Conservation (phyloP, 1,140 invertebrate species). For the Heliconius hermathena region DNA sequence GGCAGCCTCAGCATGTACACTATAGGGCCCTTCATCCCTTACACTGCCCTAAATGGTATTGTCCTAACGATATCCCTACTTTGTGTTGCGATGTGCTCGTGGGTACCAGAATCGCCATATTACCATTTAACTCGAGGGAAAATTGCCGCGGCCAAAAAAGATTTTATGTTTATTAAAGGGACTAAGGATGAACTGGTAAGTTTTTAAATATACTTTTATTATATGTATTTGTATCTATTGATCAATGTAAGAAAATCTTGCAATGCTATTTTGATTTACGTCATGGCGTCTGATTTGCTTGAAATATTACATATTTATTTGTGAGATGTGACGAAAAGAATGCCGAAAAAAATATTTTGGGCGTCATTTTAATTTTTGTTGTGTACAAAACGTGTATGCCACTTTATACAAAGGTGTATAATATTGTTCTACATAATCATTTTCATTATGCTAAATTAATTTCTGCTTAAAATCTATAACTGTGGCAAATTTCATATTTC, state of each 20-base stretch:
- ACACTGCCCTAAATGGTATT: conserved; percentile 77
- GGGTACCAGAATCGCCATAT: conserved; percentile 91
- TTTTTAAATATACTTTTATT: not conserved
- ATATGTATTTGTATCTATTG: not conserved
- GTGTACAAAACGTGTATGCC: too few relatives aligned
- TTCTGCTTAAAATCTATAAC: too few relatives aligned
- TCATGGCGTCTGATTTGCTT: not conserved
- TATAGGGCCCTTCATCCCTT: conserved; percentile 83
- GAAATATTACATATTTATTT: too few relatives aligned
- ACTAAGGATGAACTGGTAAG: conserved; percentile 67
- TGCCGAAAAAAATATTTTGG: too few relatives aligned
- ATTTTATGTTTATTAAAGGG: conserved; percentile 73
- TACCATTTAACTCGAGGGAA: conserved; percentile 84
- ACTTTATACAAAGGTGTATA: too few relatives aligned
- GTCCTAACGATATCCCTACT: conserved; percentile 70
- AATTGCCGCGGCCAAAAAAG: conserved; percentile 71
- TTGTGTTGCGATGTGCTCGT: conserved; percentile 84
- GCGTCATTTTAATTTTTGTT: too few relatives aligned
- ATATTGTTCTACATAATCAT: too few relatives aligned
- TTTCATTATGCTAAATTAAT: too few relatives aligned
- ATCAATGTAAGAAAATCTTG: too few relatives aligned
- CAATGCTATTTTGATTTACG: not conserved
- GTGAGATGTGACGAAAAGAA: too few relatives aligned
- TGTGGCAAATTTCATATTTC: too few relatives aligned
- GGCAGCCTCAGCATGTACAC: conserved; percentile 83